Conservation (phyloP, 1,140 invertebrate species). For the Hesperophylax magnus region DNA sequence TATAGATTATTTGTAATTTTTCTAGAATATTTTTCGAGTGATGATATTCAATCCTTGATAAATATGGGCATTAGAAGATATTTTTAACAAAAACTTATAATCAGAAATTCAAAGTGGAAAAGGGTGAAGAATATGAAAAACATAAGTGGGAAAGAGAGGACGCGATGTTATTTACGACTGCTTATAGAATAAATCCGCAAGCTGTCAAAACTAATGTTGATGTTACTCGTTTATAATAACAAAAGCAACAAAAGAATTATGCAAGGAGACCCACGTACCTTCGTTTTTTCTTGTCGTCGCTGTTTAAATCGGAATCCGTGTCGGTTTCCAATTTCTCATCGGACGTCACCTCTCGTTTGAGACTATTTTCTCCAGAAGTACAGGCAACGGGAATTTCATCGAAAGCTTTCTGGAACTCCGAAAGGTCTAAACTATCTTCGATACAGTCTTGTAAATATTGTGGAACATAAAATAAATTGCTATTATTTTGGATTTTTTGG, state of each 20-base stretch:
- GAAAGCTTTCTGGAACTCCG: constrained; percentile 70
- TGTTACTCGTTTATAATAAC: constrained; percentile 1
- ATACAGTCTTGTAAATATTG: constrained; percentile 73
- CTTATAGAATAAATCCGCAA: constrained; percentile 31
- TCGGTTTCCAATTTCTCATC: constrained; percentile 59
- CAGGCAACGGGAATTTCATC: constrained; percentile 65
- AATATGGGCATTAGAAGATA: constrained; percentile 56
- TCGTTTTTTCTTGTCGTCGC: constrained; percentile 42
- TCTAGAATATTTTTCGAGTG: constrained; percentile 31
- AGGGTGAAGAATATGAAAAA: constrained; percentile 29
- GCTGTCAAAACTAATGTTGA: constrained; percentile 25
- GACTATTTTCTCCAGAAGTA: constrained; percentile 63
- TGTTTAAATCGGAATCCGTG: constrained; percentile 38
- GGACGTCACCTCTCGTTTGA: constrained; percentile 61
- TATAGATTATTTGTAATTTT: neutral
- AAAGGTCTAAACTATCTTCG: constrained; percentile 72
- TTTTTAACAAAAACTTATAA: constrained; percentile 56
- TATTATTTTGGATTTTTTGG: constrained; percentile 59
- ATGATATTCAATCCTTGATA: constrained; percentile 54
- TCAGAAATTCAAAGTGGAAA: constrained; percentile 47
- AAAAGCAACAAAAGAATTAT: neutral
- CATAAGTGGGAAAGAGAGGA: constrained; percentile 48
- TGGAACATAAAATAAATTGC: constrained; percentile 65
- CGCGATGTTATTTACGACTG: constrained; percentile 39
- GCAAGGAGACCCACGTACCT: neutral